Percentiles rank a stretch among this genome's conserved stretches.
phyloP scores from a whole-genome alignment of 2,113 vertebrate species.

The Serilophus lunatus region DNA sequence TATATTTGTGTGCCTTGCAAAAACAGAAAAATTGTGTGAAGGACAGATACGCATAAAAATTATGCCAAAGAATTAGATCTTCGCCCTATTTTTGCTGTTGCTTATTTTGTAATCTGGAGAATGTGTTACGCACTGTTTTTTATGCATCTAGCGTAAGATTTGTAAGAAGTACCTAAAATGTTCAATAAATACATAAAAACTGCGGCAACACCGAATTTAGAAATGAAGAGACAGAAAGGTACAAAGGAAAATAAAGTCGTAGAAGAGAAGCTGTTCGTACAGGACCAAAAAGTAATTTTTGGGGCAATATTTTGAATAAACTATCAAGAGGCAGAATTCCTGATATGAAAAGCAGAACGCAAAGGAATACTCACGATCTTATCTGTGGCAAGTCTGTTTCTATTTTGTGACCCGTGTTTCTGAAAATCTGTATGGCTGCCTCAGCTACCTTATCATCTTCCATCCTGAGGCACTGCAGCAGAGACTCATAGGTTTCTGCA shows the following conservation, averaged over 20 bases:
- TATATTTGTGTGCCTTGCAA: neutral
- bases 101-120: neutral
- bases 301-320: neutral
- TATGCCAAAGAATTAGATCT: neutral
- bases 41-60: neutral
- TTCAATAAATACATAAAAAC: neutral
- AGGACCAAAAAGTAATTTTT: neutral
- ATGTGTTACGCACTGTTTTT: neutral
- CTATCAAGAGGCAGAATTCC: neutral
- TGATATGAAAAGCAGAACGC: neutral
- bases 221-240: neutral
- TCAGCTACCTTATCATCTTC: slow-evolving; percentile 99
- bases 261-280: neutral
- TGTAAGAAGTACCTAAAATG: neutral
- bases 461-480: slow-evolving; percentile 99
- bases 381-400: slow-evolving; percentile 97
- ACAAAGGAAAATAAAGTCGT: neutral
- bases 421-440: slow-evolving; percentile 98
- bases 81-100: neutral
- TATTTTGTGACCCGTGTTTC: slow-evolving; percentile 98
- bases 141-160: neutral
- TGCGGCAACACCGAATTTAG: neutral
- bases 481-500: slow-evolving; percentile 96
- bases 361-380: slow-evolving; percentile 85
- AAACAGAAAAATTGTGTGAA: neutral